Evolutionary conservation across 2,113 vertebrate genomes (phyloP), one percentile per base, ranked within the genome.

Genomic region (Mellivora capensis): DNA sequence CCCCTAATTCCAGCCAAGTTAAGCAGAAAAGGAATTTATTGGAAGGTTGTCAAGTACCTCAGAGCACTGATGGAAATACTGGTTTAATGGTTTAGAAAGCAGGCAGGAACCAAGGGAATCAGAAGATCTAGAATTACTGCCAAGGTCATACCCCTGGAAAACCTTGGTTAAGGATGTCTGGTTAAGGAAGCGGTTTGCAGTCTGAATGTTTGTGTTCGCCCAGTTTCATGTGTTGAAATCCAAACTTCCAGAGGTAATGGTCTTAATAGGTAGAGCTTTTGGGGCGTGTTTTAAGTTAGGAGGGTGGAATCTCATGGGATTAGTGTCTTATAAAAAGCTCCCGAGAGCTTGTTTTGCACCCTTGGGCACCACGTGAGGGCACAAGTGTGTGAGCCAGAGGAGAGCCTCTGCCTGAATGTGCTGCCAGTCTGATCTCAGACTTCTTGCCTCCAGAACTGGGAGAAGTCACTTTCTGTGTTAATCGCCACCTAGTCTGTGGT

Each of bases 11-110:
- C 39, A 71, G 79, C 83, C 83, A 95, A 17, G 27, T 81, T 95
- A 93, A 96, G 52, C 95, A 96, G 49, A 85, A 71, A 94, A 90
- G 25, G 44, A 91, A 93, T 86, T 89, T 88, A 76, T 44, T 97
- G 90, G 90, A 95, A 93, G 25, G 37, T 37, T 94, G 47, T 94
- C 79, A 96, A 64, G 59, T 29, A 95, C 69, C 61, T 91, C 86
- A 62, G 12, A 91, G 52, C n/a, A 27, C 39, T 39, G 59, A 89
- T 87, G 54, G 42, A 72, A 97, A 96, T 76, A 57, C 39, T 74
- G 29, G 49, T 93, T 90, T 83, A 61, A 76, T 76, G 42, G 29
- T 72, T 96, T 21, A 83, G 74, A 89, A 98, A 92, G 27, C n/a
- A 64, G 34, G 23, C 37, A 90, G 67, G n/a, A 96, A 83, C 20